Percentiles rank a stretch among this genome's conserved stretches.
phyloP scores from a whole-genome alignment of 2,113 vertebrate genomes.

The Eurystomus gularis region DNA sequence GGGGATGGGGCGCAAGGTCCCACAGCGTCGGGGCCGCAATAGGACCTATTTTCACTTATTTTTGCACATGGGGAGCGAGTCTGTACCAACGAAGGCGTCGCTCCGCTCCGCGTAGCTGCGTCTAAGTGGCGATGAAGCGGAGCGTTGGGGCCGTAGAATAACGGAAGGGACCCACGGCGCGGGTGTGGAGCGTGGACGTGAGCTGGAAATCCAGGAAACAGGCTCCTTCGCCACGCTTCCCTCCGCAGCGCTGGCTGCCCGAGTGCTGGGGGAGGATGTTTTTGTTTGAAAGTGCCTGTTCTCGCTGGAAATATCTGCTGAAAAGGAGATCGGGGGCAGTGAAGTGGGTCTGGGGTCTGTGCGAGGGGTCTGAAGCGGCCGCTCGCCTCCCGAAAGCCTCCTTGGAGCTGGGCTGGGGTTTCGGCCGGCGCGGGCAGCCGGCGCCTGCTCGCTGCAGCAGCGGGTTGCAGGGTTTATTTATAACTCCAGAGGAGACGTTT shows the following conservation, averaged over 20 bases:
- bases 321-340: not conserved
- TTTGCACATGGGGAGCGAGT: fast-evolving
- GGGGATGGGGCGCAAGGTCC: fast-evolving
- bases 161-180: not conserved
- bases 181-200: not conserved
- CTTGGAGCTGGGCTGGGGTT: not conserved
- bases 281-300: not conserved
- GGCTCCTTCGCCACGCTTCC: not conserved
- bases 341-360: not conserved
- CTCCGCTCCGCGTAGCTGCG: fast-evolving
- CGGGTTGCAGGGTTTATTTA: slow-evolving; percentile 31
- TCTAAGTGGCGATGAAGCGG: fast-evolving
- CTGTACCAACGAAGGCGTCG: fast-evolving
- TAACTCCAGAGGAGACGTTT: slow-evolving; percentile 22
- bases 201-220: slow-evolving; percentile 15
- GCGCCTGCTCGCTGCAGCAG: not conserved
- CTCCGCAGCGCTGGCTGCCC: not conserved
- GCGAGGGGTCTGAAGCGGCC: not conserved
- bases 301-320: not conserved
- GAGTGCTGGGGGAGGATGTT: not conserved
- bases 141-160: fast-evolving
- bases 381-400: not conserved
- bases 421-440: not conserved
- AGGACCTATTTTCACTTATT: fast-evolving
- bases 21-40: fast-evolving